Evolutionary conservation across 2,797 vertebrate species (phyloP).

Genomic region (Lithobates pipiens): DNA sequence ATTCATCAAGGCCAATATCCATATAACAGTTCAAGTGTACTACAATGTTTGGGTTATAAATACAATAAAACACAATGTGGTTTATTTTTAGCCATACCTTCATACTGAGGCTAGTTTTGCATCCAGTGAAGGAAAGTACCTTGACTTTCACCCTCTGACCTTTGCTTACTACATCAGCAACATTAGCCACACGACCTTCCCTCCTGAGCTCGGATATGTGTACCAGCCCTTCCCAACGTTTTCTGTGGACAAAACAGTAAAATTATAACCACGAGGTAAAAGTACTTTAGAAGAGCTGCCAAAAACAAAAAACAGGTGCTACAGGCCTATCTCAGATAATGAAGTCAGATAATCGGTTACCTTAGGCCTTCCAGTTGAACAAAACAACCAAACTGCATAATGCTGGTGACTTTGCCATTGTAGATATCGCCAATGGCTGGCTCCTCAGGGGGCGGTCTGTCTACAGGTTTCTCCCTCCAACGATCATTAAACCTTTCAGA

Average conservation of each 20-base stretch:
- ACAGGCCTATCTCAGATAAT: no score
- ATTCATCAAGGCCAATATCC: no score
- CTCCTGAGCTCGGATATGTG: slow-evolving; percentile 96
- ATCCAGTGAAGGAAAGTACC: slow-evolving; percentile 96
- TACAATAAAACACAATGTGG: no score
- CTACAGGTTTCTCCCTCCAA: slow-evolving; percentile 95
- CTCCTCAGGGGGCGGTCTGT: slow-evolving; percentile 93
- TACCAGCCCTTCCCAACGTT: slow-evolving; percentile 97
- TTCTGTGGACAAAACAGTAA: slow-evolving; percentile 73
- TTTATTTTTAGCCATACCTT: slow-evolving; percentile 80
- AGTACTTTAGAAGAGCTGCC: not conserved
- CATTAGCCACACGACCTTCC: slow-evolving; percentile 95
- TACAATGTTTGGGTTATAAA: no score
- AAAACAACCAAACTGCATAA: slow-evolving; percentile 99
- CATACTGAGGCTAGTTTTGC: slow-evolving; percentile 98
- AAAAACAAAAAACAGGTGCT: not conserved
- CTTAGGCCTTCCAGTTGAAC: slow-evolving; percentile 96
- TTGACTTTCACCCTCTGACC: slow-evolving; percentile 97
- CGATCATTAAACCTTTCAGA: slow-evolving; percentile 68
- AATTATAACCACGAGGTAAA: not conserved
- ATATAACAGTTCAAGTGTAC: no score
- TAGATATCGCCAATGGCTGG: slow-evolving; percentile 96
- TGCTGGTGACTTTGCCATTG: slow-evolving; percentile 96
- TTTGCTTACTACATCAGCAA: slow-evolving; percentile 97
- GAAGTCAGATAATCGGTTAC: slow-evolving; percentile 69